Base-by-base conservation (phyloP, 2,888 invertebrate genomes). In the Apoda limacodes region DNA sequence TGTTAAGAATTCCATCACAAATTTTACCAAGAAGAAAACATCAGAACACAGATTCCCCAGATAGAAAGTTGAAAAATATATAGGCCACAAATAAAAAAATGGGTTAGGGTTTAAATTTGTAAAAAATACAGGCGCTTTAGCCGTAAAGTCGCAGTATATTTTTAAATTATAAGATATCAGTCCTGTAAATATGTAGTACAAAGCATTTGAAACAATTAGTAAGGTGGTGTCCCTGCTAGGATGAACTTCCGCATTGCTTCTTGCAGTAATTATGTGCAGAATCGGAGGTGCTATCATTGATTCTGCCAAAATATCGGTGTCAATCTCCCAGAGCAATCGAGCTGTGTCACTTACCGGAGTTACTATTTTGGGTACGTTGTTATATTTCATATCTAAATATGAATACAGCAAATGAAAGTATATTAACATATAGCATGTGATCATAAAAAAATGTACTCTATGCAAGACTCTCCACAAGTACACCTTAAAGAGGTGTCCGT, bases 11-110 rank as follows among this genome's bases (percentile, higher is more conserved):
- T n/a, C n/a, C n/a, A n/a, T n/a, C n/a, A n/a, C n/a, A n/a, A n/a
- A 46, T 27, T 46, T 49, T 0, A 54, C 24, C 0, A 31, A 11
- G 5, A 59, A 50, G 34, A 56, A 63, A 2, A 51, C 1, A 2
- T 57, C 30, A 2, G 46, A 47, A 15, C 37, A 55, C 10, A 63
- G 25, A 30, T 61, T 52, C 1, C 68, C 67, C 11, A 61, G 34
- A 13, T 45, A 50, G 13, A 66, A 55, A 1, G 46, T 40, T 0
- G 53, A 47, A 25, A 58, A 63, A 34, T 60, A 64, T 26, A 66
- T 52, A 0, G 67, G 58, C 61, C 60, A 65, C 2, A 54, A 35
- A 29, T 48, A 60, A 25, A 53, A 57, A 34, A 47, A 52, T 0
- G 48, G 39, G 15, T 41, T 34, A 12, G 47, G 38, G 42, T 51